phyloP scores from a whole-genome alignment of 2,797 vertebrate species.

The Protosalanx chinensis region DNA sequence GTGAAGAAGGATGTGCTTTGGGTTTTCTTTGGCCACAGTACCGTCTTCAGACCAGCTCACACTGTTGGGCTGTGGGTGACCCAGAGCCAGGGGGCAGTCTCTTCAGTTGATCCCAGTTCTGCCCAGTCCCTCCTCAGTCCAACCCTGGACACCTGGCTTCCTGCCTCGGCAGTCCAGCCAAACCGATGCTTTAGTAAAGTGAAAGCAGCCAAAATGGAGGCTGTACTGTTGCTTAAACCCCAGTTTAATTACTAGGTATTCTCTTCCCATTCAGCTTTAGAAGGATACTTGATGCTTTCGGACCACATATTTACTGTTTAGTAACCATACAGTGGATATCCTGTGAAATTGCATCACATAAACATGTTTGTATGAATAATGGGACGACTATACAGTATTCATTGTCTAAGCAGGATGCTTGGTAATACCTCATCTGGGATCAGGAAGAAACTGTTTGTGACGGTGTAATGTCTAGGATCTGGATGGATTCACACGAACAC shows the following conservation, averaged over 20 bases:
- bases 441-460: slow-evolving; percentile 22
- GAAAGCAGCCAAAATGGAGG: slow-evolving; percentile 27
- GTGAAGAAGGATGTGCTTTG: slow-evolving; percentile 49
- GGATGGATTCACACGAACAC: slow-evolving; percentile 16
- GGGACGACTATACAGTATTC: background rate
- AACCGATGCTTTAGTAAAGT: slow-evolving; percentile 13
- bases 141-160: slow-evolving; percentile 14
- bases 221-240: slow-evolving; percentile 19
- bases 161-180: slow-evolving; percentile 5
- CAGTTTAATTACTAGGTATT: slow-evolving; percentile 26
- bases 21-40: slow-evolving; percentile 59
- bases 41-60: slow-evolving; percentile 34
- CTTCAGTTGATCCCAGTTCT: slow-evolving; percentile 6
- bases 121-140: slow-evolving; percentile 20
- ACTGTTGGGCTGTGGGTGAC: slow-evolving; percentile 32
- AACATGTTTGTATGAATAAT: slow-evolving; percentile 13
- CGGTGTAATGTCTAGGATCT: slow-evolving; percentile 8
- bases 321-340: background rate
- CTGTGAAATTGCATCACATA: slow-evolving; percentile 2
- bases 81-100: slow-evolving; percentile 35
- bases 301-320: slow-evolving; percentile 14
- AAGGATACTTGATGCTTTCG: slow-evolving; percentile 15
- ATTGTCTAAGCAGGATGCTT: slow-evolving; percentile 3
- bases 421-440: slow-evolving; percentile 23
- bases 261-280: slow-evolving; percentile 27